Evolutionary conservation across 1,140 invertebrate species (phyloP), one percentile per base, ranked within the genome.

Genomic region (Acromyrmex echinatior): DNA sequence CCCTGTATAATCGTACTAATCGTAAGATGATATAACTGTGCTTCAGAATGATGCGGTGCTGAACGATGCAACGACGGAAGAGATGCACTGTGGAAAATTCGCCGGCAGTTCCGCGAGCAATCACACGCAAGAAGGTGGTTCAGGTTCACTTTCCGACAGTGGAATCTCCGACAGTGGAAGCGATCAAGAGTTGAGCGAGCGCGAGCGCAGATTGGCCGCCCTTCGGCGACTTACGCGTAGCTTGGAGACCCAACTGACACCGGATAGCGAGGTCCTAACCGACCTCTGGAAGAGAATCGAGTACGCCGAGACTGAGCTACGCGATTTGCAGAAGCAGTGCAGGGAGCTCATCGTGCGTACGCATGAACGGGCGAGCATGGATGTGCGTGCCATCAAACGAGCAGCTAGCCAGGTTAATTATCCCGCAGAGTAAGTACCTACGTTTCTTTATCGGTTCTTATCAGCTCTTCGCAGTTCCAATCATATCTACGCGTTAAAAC

Each of bases 101-200:
- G 82, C 71, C 12, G 93, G 92, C 66, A 86, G 92, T 3, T 78
- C 92, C 0, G 79, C 93, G 31, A 93, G 90, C 77, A 92, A 86
- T 85, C 78, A 93, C 31, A 86, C 79, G 63, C 91, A 95, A 79
- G 95, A 95, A 14, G 97, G 96, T 90, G 97, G 97, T 9, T 97
- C 97, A 0, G 97, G 97, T 9, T 97, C 97, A 0, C 94, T 97
- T 12, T 97, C 97, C 12, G 97, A 98, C 93, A 97, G 97, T 53
- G 97, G 97, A 31, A 97, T 98, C 71, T 98, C 97, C 0, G 97
- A 97, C 92, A 97, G 97, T 87, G 97, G 97, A 39, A 98, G 97
- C 28, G 97, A 98, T 79, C 97, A 97, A 76, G 97, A 97, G 73
- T 90, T 97, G 31, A 97, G 96, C 62, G 97, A 98, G 93, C 96